phyloP scores from a whole-genome alignment of 2,113 vertebrate genomes.

The Galbula dea region DNA sequence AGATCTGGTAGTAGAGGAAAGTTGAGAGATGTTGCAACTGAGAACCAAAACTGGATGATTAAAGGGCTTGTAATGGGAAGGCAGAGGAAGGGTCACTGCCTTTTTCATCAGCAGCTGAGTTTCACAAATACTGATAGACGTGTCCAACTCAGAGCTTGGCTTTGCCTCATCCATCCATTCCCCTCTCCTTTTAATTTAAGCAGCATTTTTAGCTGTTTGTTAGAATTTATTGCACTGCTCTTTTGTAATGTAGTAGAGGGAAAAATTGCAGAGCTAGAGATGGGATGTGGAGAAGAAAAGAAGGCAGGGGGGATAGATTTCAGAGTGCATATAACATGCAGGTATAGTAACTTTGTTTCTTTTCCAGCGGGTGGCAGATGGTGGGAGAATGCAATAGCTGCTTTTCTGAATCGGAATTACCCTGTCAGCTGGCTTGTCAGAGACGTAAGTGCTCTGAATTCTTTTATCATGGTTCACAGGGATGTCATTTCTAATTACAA shows the following conservation, averaged over 20 bases:
- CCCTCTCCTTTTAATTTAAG: not conserved
- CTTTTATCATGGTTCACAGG: not conserved
- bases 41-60: not conserved
- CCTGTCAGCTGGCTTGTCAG: conserved; percentile 90
- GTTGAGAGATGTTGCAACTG: not conserved
- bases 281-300: not conserved
- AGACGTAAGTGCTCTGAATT: conserved; percentile 73
- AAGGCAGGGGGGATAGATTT: not conserved
- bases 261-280: not conserved
- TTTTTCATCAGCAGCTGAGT: not conserved
- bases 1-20: not conserved
- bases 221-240: not conserved
- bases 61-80: not conserved
- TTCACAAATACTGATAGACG: not conserved
- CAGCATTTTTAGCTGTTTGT: not conserved
- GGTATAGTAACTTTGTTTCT: not conserved
- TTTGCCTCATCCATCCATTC: not conserved
- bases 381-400: conserved; percentile 88
- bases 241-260: not conserved
- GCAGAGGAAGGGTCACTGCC: not conserved
- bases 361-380: conserved; percentile 71
- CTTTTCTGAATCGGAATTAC: conserved; percentile 75
- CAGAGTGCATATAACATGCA: not conserved
- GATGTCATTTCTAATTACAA: not conserved
- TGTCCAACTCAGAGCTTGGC: not conserved